A percentile compares a stretch with the other conserved stretches of the same genome.
phyloP scores from a whole-genome alignment of 2,797 vertebrate genomes.

The Malacoraja senta region DNA sequence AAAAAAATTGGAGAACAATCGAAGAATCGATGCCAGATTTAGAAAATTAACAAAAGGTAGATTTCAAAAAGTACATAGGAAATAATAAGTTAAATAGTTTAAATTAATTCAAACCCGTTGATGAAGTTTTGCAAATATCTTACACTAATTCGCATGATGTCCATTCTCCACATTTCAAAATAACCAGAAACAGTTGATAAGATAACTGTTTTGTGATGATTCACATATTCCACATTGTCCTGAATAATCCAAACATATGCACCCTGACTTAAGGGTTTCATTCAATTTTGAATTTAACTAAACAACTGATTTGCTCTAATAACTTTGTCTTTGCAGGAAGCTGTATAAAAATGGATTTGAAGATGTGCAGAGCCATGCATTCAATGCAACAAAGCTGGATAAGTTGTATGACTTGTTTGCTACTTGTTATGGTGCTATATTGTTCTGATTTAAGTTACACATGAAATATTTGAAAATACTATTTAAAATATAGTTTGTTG shows the following conservation, averaged over 20 bases:
- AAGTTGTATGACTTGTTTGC: slow-evolving; percentile 67
- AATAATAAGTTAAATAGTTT: not conserved
- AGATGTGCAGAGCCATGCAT: slow-evolving; percentile 76
- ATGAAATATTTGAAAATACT: not conserved
- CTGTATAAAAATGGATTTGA: slow-evolving; percentile 79
- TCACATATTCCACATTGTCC: not conserved
- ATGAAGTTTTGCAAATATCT: not conserved
- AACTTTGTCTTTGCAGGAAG: slow-evolving; percentile 60
- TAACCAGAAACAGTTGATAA: not conserved
- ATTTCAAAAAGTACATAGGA: not conserved
- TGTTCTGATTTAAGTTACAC: not conserved
- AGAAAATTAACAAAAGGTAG: too few species aligned
- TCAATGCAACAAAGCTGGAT: slow-evolving; percentile 79
- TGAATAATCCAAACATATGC: not conserved
- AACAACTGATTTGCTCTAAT: not conserved
- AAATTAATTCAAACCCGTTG: not conserved
- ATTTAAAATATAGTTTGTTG: slow-evolving; percentile 5
- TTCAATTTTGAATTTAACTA: slow-evolving; percentile 59
- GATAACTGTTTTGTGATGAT: not conserved
- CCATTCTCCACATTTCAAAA: not conserved
- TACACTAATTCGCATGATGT: not conserved
- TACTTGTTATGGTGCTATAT: slow-evolving; percentile 42
- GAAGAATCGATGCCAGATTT: not conserved
- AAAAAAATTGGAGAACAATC: not conserved
- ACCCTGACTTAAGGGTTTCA: slow-evolving; percentile 48